Base-by-base conservation (phyloP, 64 coral and sea anemone genomes). In the Montipora capricornis region DNA sequence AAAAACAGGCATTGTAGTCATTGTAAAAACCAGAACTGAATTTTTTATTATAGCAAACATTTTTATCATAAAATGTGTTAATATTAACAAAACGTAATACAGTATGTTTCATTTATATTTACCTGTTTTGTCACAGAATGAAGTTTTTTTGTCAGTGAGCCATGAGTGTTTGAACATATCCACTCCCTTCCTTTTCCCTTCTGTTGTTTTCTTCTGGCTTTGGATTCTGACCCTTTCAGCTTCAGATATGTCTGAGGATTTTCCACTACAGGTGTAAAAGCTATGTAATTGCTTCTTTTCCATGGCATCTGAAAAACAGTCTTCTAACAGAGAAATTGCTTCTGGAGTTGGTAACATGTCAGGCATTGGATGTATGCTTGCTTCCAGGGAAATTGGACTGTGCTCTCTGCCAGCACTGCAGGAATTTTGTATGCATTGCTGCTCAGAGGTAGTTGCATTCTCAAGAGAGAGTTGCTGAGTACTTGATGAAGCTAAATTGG, bases 261-360 rank as follows among this genome's bases (percentile, higher is more conserved):
- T 74, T 13, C 85, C 85, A 88, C 17, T 44, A 76, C 69, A 88
- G 50, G 85, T 88, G 85, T 88, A 88, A 51, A 74, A 75, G 85
- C 69, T 88, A 58, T 88, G 68, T 37, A 88, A n/a, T 47, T 88
- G 68, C 73, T 88, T 88, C 68, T 58, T 52, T 76, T 59, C 85
- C 85, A 88, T 87, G 3, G 64, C 64, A 87, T 49, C 66, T 87
- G 84, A 74, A 87, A 73, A 87, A 74, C 73, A 87, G 44, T 49
- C 84, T 53, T 73, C 66, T 73, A 87, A 73, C 70, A 87, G 84
- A 69, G 64, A 19, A 48, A 87, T 73, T 49, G 84, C 84, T 44
- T 73, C 66, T 87, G 64, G 66, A 50, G 45, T 49, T 88, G 17
- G 68, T 37, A 74, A 37, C 51, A 62, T 61, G 55, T 82, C 53